phyloP scores from a whole-genome alignment of 1,140 invertebrate species.

The Vanessa atalanta region DNA sequence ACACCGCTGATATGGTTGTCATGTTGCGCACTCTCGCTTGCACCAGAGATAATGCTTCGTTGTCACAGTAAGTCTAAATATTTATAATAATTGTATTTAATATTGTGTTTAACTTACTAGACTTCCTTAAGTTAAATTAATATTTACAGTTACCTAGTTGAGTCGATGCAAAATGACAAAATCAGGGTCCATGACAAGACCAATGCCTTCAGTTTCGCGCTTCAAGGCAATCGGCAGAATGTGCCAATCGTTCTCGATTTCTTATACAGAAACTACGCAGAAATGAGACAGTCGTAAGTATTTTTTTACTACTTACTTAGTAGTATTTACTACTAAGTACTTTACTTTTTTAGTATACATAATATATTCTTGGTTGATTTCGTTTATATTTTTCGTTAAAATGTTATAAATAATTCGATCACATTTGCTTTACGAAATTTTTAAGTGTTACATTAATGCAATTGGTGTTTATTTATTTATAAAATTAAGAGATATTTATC shows the following conservation, averaged over 20 bases:
- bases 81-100: not conserved
- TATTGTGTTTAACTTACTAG: not conserved
- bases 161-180: constrained; percentile 57
- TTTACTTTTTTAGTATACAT: not conserved
- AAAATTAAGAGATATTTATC: constrained; percentile 7
- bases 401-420: too few relatives aligned
- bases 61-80: constrained; percentile 73
- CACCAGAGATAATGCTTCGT: constrained; percentile 68
- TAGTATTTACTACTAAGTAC: too few relatives aligned
- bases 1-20: constrained; percentile 82
- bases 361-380: not conserved
- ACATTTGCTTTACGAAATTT: too few relatives aligned
- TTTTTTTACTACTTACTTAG: not conserved
- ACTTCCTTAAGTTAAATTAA: not conserved
- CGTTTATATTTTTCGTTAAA: too few relatives aligned
- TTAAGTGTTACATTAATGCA: not conserved
- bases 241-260: constrained; percentile 55
- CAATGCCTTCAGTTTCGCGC: constrained; percentile 63
- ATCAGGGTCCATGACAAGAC: constrained; percentile 69
- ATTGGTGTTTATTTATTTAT: not conserved
- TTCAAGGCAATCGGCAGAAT: constrained; percentile 68
- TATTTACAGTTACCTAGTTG: constrained; percentile 56
- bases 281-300: constrained; percentile 46
- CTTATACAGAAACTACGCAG: constrained; percentile 50
- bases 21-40: constrained; percentile 83